Evolutionary conservation across 2,797 vertebrate genomes (phyloP).

Genomic region (Phalanger gymnotis): DNA sequence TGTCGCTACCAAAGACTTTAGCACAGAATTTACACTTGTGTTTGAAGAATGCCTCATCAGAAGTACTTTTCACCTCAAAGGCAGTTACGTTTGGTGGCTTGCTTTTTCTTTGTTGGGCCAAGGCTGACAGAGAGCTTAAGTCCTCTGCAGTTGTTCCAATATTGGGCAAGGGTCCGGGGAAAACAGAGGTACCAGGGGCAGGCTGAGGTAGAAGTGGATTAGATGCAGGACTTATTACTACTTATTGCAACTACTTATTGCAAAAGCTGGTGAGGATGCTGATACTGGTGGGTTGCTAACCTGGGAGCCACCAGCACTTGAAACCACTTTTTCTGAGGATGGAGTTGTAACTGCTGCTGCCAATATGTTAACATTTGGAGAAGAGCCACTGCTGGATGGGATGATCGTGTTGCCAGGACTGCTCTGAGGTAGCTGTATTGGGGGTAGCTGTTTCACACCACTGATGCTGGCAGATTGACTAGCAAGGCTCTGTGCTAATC

Average conservation of each 20-base stretch:
- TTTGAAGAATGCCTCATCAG: slow-evolving; percentile 98
- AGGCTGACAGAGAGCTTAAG: slow-evolving; percentile 94
- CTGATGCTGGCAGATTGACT: slow-evolving; percentile 99
- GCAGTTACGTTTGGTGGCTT: slow-evolving; percentile 95
- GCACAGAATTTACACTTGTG: slow-evolving; percentile 99
- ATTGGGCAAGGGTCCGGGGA: slow-evolving; percentile 93
- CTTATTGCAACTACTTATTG: slow-evolving; percentile 97
- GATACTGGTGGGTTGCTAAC: slow-evolving; percentile 90
- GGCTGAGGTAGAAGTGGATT: slow-evolving; percentile 99
- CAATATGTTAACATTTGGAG: slow-evolving; percentile 91
- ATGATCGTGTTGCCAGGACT: slow-evolving; percentile 88
- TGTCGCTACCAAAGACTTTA: slow-evolving; percentile 99
- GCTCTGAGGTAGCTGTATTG: slow-evolving; percentile 99
- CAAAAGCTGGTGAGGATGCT: slow-evolving; percentile 95
- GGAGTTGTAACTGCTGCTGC: slow-evolving; percentile 90
- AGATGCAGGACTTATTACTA: slow-evolving; percentile 95
- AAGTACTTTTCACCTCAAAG: slow-evolving; percentile 95
- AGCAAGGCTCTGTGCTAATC: slow-evolving; percentile 98
- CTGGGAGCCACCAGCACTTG: slow-evolving; percentile 89
- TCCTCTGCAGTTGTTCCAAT: slow-evolving; percentile 95
- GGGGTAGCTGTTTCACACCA: slow-evolving; percentile 96
- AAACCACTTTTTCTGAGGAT: slow-evolving; percentile 92
- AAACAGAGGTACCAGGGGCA: slow-evolving; percentile 93
- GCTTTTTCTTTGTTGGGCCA: slow-evolving; percentile 97
- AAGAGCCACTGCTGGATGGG: slow-evolving; percentile 89